Conservation (phyloP, 2,888 invertebrate species). For the Rhimphoctona megacephalus region DNA sequence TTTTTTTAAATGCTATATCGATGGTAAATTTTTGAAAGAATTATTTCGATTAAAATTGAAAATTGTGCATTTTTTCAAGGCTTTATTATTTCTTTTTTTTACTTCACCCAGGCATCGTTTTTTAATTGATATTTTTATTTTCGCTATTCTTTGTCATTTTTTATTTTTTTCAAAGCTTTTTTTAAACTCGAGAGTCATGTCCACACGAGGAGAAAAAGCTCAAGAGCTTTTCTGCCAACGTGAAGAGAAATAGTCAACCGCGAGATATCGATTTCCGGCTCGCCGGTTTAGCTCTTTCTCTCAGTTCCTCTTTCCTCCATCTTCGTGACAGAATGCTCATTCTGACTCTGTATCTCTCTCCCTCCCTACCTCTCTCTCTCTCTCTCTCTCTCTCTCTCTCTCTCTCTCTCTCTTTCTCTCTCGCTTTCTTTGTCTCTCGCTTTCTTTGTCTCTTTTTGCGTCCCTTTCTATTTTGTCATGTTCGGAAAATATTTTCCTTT, state of each 20-base stretch:
- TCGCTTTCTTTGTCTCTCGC: not conserved
- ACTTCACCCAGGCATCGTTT: not conserved
- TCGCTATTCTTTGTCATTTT: not conserved
- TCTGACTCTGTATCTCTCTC: constrained; percentile 30
- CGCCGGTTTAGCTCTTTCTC: constrained; percentile 20
- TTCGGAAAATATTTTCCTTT: constrained; percentile 61
- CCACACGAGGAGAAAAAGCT: not conserved
- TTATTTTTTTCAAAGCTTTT: not conserved
- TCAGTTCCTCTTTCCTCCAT: constrained; percentile 23
- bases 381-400: constrained; percentile 35
- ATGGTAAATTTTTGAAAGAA: not conserved
- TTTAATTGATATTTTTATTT: not conserved
- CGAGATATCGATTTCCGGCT: constrained; percentile 64
- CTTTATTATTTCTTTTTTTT: not conserved
- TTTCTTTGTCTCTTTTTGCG: constrained; percentile 4
- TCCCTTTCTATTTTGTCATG: constrained; percentile 36
- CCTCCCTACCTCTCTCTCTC: constrained; percentile 3
- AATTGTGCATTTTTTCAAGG: not conserved
- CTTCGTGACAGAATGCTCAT: not conserved
- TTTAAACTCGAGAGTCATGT: constrained; percentile 8
- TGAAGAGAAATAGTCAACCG: constrained; percentile 46
- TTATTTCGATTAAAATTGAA: not conserved
- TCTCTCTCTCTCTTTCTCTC: constrained; percentile 20
- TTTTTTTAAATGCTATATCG: no score
- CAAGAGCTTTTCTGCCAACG: constrained; percentile 53